These are phyloP conservation scores for Saimiri boliviensis DNA, from an alignment of 2,113 vertebrate species.

Conservation along the genomic window DNA sequence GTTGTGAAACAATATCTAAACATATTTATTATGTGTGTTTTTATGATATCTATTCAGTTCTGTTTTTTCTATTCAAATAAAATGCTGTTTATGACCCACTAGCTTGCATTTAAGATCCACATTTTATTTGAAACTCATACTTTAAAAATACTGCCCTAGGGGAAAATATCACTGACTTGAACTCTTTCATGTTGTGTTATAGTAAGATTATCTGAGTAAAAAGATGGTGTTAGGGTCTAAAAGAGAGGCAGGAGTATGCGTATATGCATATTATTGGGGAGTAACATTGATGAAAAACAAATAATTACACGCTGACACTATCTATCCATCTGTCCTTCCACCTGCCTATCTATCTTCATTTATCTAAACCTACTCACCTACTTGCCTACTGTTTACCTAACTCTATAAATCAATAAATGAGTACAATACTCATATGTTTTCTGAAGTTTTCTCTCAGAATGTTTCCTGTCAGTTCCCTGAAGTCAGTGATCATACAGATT, in stretches of 20 bases:
- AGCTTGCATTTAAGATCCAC: neutral
- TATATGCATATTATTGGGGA: neutral
- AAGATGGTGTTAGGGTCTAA: neutral
- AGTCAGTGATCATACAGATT: neutral
- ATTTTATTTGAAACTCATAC: neutral
- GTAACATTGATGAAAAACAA: neutral
- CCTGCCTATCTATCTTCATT: neutral
- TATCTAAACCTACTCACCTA: neutral
- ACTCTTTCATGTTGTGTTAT: neutral
- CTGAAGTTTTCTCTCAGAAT: neutral
- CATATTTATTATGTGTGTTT: neutral
- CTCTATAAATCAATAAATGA: neutral
- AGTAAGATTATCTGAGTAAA: neutral
- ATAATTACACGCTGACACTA: neutral
- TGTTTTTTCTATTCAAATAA: constrained; percentile 16
- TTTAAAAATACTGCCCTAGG: neutral
- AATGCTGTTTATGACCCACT: neutral
- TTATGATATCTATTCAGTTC: neutral
- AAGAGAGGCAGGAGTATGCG: neutral
- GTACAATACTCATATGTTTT: neutral
- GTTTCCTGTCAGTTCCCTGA: neutral
- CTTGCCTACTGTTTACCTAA: neutral
- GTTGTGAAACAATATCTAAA: neutral
- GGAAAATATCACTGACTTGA: neutral
- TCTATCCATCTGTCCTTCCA: neutral